These are phyloP conservation scores for Perca fluviatilis DNA, from an alignment of 2,113 vertebrate genomes.

Conservation along the genomic window DNA sequence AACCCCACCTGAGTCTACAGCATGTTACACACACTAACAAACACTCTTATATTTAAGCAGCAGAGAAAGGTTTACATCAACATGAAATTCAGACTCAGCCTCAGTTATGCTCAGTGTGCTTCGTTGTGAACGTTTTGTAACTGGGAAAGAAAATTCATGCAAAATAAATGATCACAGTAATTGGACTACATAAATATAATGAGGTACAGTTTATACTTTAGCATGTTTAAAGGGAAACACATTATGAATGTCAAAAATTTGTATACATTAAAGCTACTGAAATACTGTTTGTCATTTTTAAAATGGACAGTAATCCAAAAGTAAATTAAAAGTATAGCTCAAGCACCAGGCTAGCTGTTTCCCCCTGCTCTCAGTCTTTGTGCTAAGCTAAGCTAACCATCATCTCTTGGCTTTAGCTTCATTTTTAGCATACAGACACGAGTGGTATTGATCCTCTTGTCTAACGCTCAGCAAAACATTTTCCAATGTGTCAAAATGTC, in stretches of 20 bases:
- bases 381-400: not conserved
- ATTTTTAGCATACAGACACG: not conserved
- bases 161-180: not conserved
- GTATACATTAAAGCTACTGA: conserved; percentile 1
- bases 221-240: conserved; percentile 7
- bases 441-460: not conserved
- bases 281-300: conserved; percentile 1
- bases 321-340: not conserved
- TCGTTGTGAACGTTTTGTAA: not conserved
- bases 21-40: conserved; percentile 16
- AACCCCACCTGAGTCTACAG: conserved; percentile 48
- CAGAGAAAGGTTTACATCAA: conserved; percentile 27
- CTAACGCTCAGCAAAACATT: not conserved
- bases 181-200: not conserved
- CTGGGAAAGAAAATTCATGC: not conserved
- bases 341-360: not conserved
- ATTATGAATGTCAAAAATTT: not conserved
- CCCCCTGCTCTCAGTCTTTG: not conserved
- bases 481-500: no score
- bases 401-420: not conserved
- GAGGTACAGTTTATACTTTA: conserved; percentile 10
- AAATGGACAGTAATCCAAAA: not conserved
- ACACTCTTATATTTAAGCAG: conserved; percentile 25
- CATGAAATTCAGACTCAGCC: conserved; percentile 6
- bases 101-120: not conserved